These are phyloP conservation scores for Cynopterus brachyotis DNA, from an alignment of 2,113 vertebrate species.

Conservation along the genomic window DNA sequence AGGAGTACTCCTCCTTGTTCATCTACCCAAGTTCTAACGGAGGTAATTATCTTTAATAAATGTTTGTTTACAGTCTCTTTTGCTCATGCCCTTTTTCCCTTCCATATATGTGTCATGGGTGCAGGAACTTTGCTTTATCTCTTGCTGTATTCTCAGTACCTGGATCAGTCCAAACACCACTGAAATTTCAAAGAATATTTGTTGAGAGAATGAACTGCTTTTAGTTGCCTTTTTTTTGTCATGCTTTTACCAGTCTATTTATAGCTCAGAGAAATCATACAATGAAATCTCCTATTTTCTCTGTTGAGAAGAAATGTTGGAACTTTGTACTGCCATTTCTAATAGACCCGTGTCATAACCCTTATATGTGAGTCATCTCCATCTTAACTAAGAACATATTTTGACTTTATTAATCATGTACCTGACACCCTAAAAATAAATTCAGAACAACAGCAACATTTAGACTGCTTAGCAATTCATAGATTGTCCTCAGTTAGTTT, in stretches of 20 bases:
- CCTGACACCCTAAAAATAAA: not conserved
- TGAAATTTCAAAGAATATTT: not conserved
- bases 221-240: not conserved
- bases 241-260: not conserved
- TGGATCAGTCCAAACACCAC: not conserved
- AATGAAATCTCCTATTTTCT: not conserved
- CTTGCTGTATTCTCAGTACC: not conserved
- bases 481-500: not conserved
- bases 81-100: not conserved
- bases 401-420: not conserved
- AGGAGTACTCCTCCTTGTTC: not conserved
- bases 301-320: not conserved
- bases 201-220: not conserved
- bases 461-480: not conserved
- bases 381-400: not conserved
- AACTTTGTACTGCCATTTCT: not conserved
- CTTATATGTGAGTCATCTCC: not conserved
- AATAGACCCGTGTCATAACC: not conserved
- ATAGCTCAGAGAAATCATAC: not conserved
- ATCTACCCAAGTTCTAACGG: not conserved
- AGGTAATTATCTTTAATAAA: not conserved
- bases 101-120: not conserved
- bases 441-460: not conserved
- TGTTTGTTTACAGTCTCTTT: not conserved
- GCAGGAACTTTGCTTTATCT: not conserved